Evolutionary conservation across 2,888 invertebrate genomes (phyloP), one percentile per base, ranked within the genome.

Genomic region (Sminthurinus aureus): DNA sequence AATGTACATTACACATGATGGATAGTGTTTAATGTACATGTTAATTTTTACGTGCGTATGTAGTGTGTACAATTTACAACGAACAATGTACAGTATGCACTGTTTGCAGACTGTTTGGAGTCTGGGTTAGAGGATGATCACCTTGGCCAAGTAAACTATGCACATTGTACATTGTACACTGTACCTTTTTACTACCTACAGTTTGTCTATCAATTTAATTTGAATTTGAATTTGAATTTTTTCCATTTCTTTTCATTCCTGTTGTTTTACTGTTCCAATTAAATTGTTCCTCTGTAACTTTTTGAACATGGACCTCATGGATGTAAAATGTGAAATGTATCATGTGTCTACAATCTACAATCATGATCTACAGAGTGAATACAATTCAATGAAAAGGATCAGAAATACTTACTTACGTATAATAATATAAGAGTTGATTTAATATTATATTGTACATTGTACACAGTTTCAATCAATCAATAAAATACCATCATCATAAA

Each of bases 121-220:
- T 58, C 58, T 58, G 58, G 58, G 58, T 13, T 75, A 81, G 52
- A 38, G 38, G 38, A 38, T 64, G 81, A 81, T 81, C 74, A 81
- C 81, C 81, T 81, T 81, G 81, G 81, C 81, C 81, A 81, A 81
- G 81, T 81, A 81, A 64, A 22, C 26, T 9, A 73, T 15, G 24
- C 24, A 69, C n/a, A 66, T 8, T 66, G n/a, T n/a, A 8, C 66
- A 66, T 2, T 38, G 38, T 38, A 38, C 38, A 38, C 38, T 38
- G 1, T 38, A 38, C 6, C 38, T n/a, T n/a, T n/a, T n/a, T 38
- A 38, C 38, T 38, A 38, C 38, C 38, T 67, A 71, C 22, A 4
- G 22, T 69, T 71, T 71, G 71, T 24, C 71, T 71, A 71, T 26
- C 24, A 71, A 22, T 71, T 71, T 71, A 71, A 79, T 69, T 79